Evolutionary conservation across 2,113 vertebrate genomes (phyloP), one percentile per base, ranked within the genome.

Genomic region (Anguilla japonica): DNA sequence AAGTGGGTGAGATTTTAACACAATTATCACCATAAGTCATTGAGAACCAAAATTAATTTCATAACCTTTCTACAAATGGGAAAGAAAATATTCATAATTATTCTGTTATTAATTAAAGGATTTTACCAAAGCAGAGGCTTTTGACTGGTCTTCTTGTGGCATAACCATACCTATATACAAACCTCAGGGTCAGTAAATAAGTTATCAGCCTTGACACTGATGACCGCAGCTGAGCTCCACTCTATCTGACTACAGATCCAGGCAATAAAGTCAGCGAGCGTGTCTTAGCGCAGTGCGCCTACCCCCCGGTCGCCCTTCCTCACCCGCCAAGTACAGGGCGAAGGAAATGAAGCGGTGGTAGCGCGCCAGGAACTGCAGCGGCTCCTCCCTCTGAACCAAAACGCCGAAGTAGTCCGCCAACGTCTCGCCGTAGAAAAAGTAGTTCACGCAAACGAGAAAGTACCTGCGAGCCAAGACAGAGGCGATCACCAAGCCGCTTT

Each of bases 341-440:
- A 99, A 99, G 78, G 98, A 99, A 93, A 99, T 99, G 93, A 99
- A 99, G 83, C 98, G 97, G 81, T 99, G 98, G 90, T 99, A 99
- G 82, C 98, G 98, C 90, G 98, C 96, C 87, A 99, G 96, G 94
- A 99, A 99, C 82, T 98, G 98, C 92, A 99, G 96, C 11, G 97
- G 97, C 40, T 99, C 98, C 94, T 98, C 97, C 92, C 98, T 97
- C 92, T 97, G 98, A 90, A 99, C 97, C 92, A 98, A 96, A 0
- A 96, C 97, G 16, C 97, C 97, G 0, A 99, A 99, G 89, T 99
- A 99, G 93, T 99, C 98, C 0, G 98, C 98, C n/a, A 99, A 93
- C 0, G 98, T 99, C 91, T 99, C 98, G 41, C 98, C 98, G 79
- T 99, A 99, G 93, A 99, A 99, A 95, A 99, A 99, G 94, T 99